Evolutionary conservation across 1,140 invertebrate genomes (phyloP).

Genomic region (Trypoxylus dichotomus): DNA sequence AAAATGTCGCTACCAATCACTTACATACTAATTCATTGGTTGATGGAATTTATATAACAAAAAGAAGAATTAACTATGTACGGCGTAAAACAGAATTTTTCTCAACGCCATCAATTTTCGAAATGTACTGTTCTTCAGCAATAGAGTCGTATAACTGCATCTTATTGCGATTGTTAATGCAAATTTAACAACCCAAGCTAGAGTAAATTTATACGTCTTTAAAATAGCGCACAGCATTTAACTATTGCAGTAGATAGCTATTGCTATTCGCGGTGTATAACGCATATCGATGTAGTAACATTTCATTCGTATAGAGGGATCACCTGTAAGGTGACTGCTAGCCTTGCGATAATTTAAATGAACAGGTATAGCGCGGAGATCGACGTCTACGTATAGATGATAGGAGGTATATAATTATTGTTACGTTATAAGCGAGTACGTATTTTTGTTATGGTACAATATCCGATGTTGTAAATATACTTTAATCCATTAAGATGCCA

Average conservation of each 20-base stretch:
- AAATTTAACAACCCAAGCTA: no score
- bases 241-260: not conserved
- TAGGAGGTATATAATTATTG: slow-evolving; percentile 4
- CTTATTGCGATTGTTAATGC: no score
- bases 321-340: not conserved
- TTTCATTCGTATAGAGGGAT: not conserved
- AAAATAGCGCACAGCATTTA: not conserved
- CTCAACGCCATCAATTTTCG: no score
- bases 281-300: not conserved
- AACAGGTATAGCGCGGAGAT: not conserved
- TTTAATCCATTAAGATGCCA: not conserved
- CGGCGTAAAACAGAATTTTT: no score
- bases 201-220: not conserved
- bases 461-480: not conserved
- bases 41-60: no score
- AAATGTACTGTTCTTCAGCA: no score
- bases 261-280: not conserved
- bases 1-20: no score
- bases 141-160: no score
- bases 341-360: not conserved
- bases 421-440: not conserved
- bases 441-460: not conserved
- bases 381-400: not conserved
- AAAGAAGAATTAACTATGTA: no score
- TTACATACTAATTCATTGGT: no score